These are phyloP conservation scores for Columba livia DNA, from an alignment of 2,113 vertebrate genomes.

Conservation along the genomic window DNA sequence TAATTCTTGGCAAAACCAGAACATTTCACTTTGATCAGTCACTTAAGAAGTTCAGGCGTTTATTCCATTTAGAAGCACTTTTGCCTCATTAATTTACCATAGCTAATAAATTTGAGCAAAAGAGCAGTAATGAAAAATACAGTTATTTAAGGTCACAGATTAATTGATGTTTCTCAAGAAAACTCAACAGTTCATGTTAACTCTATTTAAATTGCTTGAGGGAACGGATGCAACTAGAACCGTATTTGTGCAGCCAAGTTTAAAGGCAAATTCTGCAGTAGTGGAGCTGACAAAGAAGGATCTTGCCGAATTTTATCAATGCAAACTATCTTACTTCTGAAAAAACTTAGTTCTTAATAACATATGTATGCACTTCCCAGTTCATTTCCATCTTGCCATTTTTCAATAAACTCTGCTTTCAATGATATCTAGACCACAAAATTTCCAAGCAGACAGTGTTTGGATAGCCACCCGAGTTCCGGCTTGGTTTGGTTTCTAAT, in stretches of 20 bases:
- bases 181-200: background rate
- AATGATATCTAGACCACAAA: background rate
- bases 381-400: background rate
- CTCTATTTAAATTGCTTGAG: background rate
- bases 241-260: background rate
- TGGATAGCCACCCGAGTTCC: background rate
- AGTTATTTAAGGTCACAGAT: conserved; percentile 17
- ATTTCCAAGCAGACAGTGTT: background rate
- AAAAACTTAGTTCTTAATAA: background rate
- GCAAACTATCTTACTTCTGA: background rate
- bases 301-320: background rate
- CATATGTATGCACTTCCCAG: background rate
- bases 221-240: background rate
- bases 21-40: conserved; percentile 5
- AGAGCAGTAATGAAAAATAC: background rate
- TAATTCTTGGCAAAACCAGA: background rate
- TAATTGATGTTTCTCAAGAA: background rate
- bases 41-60: background rate
- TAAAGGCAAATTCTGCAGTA: background rate
- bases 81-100: background rate
- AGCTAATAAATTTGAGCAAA: background rate
- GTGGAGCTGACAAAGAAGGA: background rate
- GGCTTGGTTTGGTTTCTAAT: background rate
- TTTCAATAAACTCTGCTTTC: background rate
- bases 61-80: background rate